Base-by-base conservation (phyloP, 2,888 invertebrate genomes). In the Cremastinae sp. region DNA sequence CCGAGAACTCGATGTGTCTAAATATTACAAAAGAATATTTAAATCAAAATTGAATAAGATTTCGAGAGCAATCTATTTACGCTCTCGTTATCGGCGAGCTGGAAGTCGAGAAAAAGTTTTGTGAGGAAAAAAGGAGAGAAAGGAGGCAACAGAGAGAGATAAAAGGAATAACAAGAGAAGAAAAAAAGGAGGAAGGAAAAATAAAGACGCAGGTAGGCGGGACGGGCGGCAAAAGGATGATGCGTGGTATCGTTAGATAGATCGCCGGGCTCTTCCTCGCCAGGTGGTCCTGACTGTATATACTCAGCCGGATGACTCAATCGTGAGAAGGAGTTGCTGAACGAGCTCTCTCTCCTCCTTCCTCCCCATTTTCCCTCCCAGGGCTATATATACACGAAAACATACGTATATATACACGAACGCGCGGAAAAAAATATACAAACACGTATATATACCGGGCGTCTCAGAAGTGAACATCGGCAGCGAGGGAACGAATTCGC, bases 281-380 rank as follows among this genome's bases (percentile, higher is more conserved):
- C 88, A 88, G 88, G 88, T 88, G 88, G 88, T 88, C 88, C 86
- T 83, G 83, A 81, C 82, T 83, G 83, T 84, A 84, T 56, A 45
- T 64, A 68, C 72, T 56, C 73, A 68, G 68, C 79, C 80, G 86
- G 87, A 88, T 88, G 87, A 88, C 87, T 88, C 87, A 88, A 88
- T 88, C 87, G 86, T 83, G 86, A 87, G 86, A 85, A 84, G 85
- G 85, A 86, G 86, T 85, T 83, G 85, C 84, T 79, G 82, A 84
- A 84, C 86, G 76, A 75, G 83, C 74, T 73, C 28, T 35, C 65
- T 20, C 55, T 12, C 55, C 55, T 39, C 56, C 53, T 20, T 22
- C 41, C 56, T 18, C 45, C 55, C 22, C 14, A 12, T 45, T 18
- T 22, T 14, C 10, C 12, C 51, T 64, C 51, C 22, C 39, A 7